Conservation (phyloP, 2,888 invertebrate genomes). For the Acleris literana region DNA sequence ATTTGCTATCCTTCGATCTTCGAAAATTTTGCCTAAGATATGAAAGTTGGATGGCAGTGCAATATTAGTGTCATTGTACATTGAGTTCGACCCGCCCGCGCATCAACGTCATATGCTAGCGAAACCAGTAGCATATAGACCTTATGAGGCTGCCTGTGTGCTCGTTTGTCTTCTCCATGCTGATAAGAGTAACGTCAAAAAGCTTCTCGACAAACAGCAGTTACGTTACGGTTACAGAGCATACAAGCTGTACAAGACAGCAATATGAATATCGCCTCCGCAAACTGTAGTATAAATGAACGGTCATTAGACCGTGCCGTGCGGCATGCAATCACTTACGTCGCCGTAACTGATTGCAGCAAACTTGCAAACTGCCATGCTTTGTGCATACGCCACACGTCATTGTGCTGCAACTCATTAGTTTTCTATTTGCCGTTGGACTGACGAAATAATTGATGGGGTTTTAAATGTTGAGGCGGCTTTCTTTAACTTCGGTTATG, state of each 20-base stretch:
- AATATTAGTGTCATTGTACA: too few relatives aligned
- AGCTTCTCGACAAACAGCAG: background rate
- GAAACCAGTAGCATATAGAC: too few relatives aligned
- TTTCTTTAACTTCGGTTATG: conserved; percentile 4
- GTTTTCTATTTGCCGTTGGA: conserved; percentile 52
- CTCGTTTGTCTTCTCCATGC: too few relatives aligned
- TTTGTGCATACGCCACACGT: conserved; percentile 44
- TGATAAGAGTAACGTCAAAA: too few relatives aligned
- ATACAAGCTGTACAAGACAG: conserved; percentile 39
- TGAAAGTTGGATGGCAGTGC: too few relatives aligned
- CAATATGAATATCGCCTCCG: conserved; percentile 46
- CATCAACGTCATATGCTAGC: too few relatives aligned
- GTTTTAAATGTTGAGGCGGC: conserved; percentile 12
- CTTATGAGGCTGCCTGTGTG: too few relatives aligned
- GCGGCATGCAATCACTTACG: conserved; percentile 68
- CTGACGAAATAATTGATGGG: conserved; percentile 25
- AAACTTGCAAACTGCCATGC: conserved; percentile 61
- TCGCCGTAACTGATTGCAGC: conserved; percentile 65
- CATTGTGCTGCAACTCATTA: conserved; percentile 52
- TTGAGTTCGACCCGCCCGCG: too few relatives aligned
- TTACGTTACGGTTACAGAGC: conserved; percentile 1
- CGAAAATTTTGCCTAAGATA: too few relatives aligned
- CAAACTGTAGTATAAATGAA: conserved; percentile 52
- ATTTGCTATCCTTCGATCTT: too few relatives aligned
- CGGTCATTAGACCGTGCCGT: conserved; percentile 58